Percentiles rank a stretch among this genome's conserved stretches.
phyloP scores from a whole-genome alignment of 2,888 invertebrate genomes.

The Athalia circularis region DNA sequence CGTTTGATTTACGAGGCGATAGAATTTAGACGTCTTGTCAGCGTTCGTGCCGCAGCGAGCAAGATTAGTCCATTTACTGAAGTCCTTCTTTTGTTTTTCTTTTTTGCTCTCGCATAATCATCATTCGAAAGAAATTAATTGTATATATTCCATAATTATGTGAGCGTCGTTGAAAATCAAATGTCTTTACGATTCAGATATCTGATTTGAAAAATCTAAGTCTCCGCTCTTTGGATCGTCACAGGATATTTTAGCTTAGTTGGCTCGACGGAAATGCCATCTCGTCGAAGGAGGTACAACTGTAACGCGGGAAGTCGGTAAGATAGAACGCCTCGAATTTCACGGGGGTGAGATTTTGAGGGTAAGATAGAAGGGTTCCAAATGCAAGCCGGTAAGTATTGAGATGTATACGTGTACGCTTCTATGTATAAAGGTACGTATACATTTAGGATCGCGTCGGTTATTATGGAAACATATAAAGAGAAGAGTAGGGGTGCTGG shows the following conservation, averaged over 20 bases:
- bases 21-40: constrained; percentile 26
- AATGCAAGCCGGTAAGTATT: constrained; percentile 8
- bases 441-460: constrained; percentile 20
- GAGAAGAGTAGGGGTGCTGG: constrained; percentile 29
- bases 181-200: too few species aligned
- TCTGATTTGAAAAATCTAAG: too few species aligned
- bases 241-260: neutral
- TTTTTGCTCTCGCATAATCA: neutral
- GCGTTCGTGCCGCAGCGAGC: neutral
- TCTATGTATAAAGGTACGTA: neutral
- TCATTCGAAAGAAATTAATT: too few species aligned
- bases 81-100: constrained; percentile 21
- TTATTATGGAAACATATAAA: constrained; percentile 56
- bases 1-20: constrained; percentile 38
- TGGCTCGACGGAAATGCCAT: constrained; percentile 62
- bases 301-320: constrained; percentile 52
- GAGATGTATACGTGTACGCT: neutral
- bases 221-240: neutral
- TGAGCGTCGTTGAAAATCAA: too few species aligned
- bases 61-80: constrained; percentile 1
- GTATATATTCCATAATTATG: too few species aligned
- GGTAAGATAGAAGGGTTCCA: constrained; percentile 47
- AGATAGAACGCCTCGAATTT: constrained; percentile 46
- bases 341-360: neutral
- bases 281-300: constrained; percentile 59